Evolutionary conservation across 53 echinoderm and acorn worm genomes (phyloP).

Genomic region (Echinometra lucunter): DNA sequence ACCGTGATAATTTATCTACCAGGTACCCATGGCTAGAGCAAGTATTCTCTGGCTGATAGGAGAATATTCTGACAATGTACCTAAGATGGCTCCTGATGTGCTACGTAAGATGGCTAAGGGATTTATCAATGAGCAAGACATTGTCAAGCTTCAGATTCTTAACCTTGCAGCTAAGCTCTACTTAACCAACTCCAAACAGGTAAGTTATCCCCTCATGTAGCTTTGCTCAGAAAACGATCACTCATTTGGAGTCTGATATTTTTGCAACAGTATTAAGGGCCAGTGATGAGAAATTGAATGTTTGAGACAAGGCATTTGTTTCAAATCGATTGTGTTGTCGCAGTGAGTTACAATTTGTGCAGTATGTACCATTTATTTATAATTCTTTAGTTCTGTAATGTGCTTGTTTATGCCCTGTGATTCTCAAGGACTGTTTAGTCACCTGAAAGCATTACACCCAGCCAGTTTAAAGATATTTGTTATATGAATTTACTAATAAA

Average conservation of each 20-base stretch:
- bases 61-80: slow-evolving; percentile 96
- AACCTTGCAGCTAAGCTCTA: slow-evolving; percentile 97
- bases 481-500: too few relatives aligned
- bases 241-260: not conserved
- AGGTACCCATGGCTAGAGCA: slow-evolving; percentile 99
- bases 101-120: slow-evolving; percentile 98
- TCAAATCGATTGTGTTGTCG: too few relatives aligned
- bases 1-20: not conserved
- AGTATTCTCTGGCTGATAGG: slow-evolving; percentile 99
- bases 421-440: too few relatives aligned
- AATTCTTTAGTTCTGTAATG: too few relatives aligned
- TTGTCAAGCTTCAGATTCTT: slow-evolving; percentile 97
- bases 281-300: too few relatives aligned
- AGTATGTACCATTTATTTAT: too few relatives aligned
- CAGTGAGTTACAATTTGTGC: too few relatives aligned
- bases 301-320: too few relatives aligned
- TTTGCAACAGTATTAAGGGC: too few relatives aligned
- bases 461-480: too few relatives aligned
- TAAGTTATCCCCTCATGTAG: slow-evolving; percentile 5
- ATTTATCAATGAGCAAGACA: slow-evolving; percentile 93
- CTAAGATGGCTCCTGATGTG: slow-evolving; percentile 97
- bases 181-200: slow-evolving; percentile 98
- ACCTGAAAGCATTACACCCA: too few relatives aligned
- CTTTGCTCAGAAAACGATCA: not conserved
- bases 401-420: too few relatives aligned